These are phyloP conservation scores for Andinoacara biseriatus DNA, from an alignment of 2,113 vertebrate genomes.

Conservation along the genomic window DNA sequence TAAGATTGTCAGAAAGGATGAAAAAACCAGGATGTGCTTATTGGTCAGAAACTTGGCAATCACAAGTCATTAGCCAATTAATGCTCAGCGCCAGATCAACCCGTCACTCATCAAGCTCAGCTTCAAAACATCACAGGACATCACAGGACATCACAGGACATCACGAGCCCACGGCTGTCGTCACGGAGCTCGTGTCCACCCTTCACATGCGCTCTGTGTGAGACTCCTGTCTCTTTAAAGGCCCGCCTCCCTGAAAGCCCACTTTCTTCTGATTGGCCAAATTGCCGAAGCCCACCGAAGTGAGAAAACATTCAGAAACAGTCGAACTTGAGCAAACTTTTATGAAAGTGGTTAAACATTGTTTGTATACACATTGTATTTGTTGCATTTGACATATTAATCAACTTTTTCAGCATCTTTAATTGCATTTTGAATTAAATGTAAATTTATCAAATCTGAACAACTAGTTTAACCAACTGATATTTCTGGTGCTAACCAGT, in stretches of 20 bases:
- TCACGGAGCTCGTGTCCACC: neutral
- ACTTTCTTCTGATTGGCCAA: neutral
- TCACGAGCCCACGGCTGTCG: neutral
- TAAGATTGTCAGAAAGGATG: accelerated
- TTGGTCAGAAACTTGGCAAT: neutral
- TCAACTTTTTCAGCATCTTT: neutral
- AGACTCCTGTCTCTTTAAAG: neutral
- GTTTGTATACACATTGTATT: neutral
- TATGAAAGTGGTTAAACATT: neutral
- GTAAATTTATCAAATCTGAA: neutral
- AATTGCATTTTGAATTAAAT: accelerated
- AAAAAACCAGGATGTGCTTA: neutral
- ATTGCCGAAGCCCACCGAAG: neutral
- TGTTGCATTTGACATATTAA: accelerated
- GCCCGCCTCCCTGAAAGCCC: neutral
- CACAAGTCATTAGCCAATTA: neutral
- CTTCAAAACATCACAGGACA: neutral
- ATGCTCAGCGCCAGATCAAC: neutral
- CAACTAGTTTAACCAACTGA: accelerated
- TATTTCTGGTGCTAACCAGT: neutral
- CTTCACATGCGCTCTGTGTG: neutral
- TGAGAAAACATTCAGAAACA: neutral
- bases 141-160: neutral
- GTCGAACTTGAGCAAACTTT: accelerated
- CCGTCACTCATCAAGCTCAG: no score